These are phyloP conservation scores for Salvelinus namaycush DNA, from an alignment of 2,113 vertebrate species.

Conservation along the genomic window DNA sequence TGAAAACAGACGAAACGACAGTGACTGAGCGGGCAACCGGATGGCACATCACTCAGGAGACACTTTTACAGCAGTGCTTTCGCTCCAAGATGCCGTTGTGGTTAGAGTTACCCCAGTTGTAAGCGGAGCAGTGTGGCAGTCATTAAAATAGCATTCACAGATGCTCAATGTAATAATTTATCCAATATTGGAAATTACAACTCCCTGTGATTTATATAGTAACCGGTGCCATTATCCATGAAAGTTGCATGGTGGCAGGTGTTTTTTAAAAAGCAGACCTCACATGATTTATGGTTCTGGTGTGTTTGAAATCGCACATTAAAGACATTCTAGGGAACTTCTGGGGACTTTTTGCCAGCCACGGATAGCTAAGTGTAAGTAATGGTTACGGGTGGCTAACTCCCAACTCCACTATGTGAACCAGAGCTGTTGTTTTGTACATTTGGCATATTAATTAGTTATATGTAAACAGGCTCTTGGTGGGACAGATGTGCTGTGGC, in stretches of 20 bases:
- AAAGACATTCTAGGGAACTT: conserved; percentile 40
- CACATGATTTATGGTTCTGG: conserved; percentile 56
- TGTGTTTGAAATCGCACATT: conserved; percentile 56
- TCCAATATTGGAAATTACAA: conserved; percentile 67
- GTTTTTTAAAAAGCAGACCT: conserved; percentile 44
- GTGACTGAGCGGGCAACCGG: too few relatives aligned
- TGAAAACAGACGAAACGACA: too few relatives aligned
- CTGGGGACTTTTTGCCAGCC: background rate
- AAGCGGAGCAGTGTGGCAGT: conserved; percentile 46
- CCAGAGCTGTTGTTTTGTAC: conserved; percentile 50
- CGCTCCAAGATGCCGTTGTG: conserved; percentile 33
- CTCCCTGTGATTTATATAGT: conserved; percentile 61
- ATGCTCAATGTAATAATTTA: conserved; percentile 66
- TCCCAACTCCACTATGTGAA: conserved; percentile 27
- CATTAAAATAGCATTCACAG: conserved; percentile 67
- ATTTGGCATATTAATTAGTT: conserved; percentile 42
- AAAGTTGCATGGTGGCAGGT: conserved; percentile 62
- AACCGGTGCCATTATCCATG: conserved; percentile 48
- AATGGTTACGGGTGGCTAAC: conserved; percentile 9
- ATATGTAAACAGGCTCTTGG: background rate
- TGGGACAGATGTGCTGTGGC: background rate
- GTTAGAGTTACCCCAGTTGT: conserved; percentile 26
- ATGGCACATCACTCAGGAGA: conserved; percentile 33
- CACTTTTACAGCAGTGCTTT: conserved; percentile 44
- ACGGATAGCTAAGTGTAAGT: conserved; percentile 5